Conservation (phyloP, 2,888 invertebrate genomes). For the Agonopterix alstromeriana region DNA sequence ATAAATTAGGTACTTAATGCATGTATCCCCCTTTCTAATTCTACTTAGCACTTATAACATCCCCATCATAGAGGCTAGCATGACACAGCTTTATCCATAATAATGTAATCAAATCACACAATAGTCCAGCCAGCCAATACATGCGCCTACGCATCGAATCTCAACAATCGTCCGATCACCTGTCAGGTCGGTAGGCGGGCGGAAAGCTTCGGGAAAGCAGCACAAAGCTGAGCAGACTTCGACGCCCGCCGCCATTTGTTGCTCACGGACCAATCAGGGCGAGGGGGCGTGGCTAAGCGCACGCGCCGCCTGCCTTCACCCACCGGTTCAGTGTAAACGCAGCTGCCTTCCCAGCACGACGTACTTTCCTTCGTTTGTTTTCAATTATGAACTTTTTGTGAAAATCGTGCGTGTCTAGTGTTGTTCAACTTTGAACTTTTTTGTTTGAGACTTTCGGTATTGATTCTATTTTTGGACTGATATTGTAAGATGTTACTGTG, state of each 20-base stretch:
- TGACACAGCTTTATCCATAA: background rate
- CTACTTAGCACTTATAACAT: too few relatives aligned
- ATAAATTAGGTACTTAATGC: too few relatives aligned
- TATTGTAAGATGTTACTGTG: slow-evolving; percentile 47
- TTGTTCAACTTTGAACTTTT: slow-evolving; percentile 18
- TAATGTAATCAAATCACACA: background rate
- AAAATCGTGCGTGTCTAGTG: background rate
- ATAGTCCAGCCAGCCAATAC: slow-evolving; percentile 33
- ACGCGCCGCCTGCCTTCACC: slow-evolving; percentile 56
- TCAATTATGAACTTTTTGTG: slow-evolving; percentile 45
- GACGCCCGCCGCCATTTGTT: slow-evolving; percentile 45
- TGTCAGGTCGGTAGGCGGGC: slow-evolving; percentile 57
- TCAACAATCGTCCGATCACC: slow-evolving; percentile 44
- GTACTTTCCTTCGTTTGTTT: slow-evolving; percentile 37
- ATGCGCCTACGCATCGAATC: slow-evolving; percentile 55
- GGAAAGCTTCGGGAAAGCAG: slow-evolving; percentile 53
- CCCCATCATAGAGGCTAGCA: background rate
- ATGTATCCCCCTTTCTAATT: too few relatives aligned
- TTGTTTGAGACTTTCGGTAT: slow-evolving; percentile 17
- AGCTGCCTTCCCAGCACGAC: slow-evolving; percentile 57
- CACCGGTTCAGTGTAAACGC: slow-evolving; percentile 56
- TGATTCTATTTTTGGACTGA: slow-evolving; percentile 10
- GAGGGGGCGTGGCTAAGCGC: slow-evolving; percentile 54
- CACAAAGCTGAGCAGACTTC: slow-evolving; percentile 48
- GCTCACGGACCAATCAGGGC: slow-evolving; percentile 38